These are phyloP conservation scores for Willisornis vidua DNA, from an alignment of 2,113 vertebrate genomes.

Conservation along the genomic window DNA sequence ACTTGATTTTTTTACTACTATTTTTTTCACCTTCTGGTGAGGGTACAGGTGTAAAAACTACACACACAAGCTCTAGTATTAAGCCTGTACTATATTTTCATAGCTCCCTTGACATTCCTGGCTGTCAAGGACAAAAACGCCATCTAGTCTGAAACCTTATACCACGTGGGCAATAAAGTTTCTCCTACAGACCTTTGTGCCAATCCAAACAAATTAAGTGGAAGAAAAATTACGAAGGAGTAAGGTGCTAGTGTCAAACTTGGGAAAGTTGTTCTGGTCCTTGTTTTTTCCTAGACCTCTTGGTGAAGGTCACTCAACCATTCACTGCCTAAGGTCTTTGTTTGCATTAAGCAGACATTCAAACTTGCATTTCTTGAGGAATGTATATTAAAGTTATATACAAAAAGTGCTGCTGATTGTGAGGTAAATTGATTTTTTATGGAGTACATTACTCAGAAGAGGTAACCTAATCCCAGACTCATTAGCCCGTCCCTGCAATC, in stretches of 20 bases:
- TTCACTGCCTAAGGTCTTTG: neutral
- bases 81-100: neutral
- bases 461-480: constrained; percentile 17
- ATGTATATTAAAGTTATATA: neutral
- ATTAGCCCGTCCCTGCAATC: neutral
- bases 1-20: neutral
- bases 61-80: neutral
- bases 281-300: neutral
- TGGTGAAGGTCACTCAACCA: neutral
- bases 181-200: neutral
- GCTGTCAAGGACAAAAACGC: neutral
- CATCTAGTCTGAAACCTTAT: neutral
- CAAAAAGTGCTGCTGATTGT: neutral
- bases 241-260: neutral
- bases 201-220: neutral
- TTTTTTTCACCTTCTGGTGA: neutral
- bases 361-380: neutral
- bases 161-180: neutral
- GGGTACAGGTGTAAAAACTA: neutral
- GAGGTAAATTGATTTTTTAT: constrained; percentile 24
- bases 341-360: neutral
- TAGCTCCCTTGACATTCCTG: neutral
- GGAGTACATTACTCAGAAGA: neutral
- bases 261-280: neutral
- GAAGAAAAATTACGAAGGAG: neutral